Percentiles rank a stretch among this genome's conserved stretches.
Conservation (phyloP, 2,888 invertebrate species). For the Crematogaster levior region DNA sequence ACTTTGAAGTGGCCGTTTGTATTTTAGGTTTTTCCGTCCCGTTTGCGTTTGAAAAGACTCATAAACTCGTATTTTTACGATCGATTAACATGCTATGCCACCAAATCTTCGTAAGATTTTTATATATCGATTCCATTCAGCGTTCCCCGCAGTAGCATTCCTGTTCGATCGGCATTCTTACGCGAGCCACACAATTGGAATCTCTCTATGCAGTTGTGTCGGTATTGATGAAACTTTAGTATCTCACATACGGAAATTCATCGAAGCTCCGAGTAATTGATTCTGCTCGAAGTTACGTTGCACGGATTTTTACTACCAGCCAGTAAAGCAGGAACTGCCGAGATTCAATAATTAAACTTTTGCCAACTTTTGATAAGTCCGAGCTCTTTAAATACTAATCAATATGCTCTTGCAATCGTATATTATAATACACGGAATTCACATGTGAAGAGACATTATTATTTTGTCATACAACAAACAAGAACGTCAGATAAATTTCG, state of each 20-base stretch:
- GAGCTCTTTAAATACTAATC: not conserved
- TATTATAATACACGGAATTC: not conserved
- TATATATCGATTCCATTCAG: conserved; percentile 16
- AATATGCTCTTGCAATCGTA: not conserved
- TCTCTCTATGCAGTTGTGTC: not conserved
- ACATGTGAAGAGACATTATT: not conserved
- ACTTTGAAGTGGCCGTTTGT: not conserved
- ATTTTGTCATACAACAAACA: too few species aligned
- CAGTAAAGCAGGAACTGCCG: conserved; percentile 33
- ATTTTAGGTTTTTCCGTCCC: not conserved
- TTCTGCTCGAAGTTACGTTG: not conserved
- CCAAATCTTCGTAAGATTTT: not conserved
- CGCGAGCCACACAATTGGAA: not conserved
- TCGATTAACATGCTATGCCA: not conserved
- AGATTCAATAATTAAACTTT: conserved; percentile 1
- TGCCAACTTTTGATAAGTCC: conserved; percentile 11
- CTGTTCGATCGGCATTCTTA: conserved; percentile 14
- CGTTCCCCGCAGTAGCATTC: conserved; percentile 6
- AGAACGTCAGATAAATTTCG: not conserved
- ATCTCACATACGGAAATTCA: conserved; percentile 25
- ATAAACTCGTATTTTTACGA: conserved; percentile 1
- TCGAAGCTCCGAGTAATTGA: conserved; percentile 42
- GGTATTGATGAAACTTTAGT: conserved; percentile 27
- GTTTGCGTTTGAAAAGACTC: not conserved
- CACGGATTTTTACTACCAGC: conserved; percentile 13